Evolutionary conservation across 2,113 vertebrate species (phyloP), one percentile per base, ranked within the genome.

Genomic region (Turdus rufiventris): DNA sequence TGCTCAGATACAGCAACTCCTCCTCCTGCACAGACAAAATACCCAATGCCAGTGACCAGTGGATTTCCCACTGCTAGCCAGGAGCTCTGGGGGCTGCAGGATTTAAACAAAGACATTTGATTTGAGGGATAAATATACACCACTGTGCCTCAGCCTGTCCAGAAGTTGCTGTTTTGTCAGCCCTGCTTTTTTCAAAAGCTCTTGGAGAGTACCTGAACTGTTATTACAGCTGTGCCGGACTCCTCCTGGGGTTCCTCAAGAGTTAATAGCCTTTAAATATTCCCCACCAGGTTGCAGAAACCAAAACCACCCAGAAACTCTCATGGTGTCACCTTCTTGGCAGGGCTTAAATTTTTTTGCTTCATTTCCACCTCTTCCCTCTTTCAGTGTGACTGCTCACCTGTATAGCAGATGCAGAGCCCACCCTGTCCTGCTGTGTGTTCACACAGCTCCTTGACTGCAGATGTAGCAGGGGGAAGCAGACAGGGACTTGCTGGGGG

Each of bases 21-120:
- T 74, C 45, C 34, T 74, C 3, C 0, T 29, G 14, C 5, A 2
- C 0, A 1, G 65, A 33, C 70, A 34, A 2, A 2, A 12, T 1
- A 4, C 8, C 36, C 12, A 4, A 45, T 31, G 85, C 53, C 71
- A 88, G 70, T 0, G 0, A 28, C 21, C 56, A 47, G 16, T 6
- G 61, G 15, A 4, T 20, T 82, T 23, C 62, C 33, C 2, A 2
- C 23, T 48, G 74, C 33, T 65, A 60, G 53, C 42, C 53, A 10
- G 48, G 71, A 88, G 67, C 40, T 65, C 40, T 12, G 8, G 14
- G 40, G 4, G 38, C 80, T 73, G 28, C 31, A 3, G 5, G 33
- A 26, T 72, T 83, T 58, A 15, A 70, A 43, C 14, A 56, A 40
- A 45, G 31, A 8, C 0, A 0, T 45, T 60, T 45, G 17, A 20